These are phyloP conservation scores for Zeus faber DNA, from an alignment of 2,113 vertebrate genomes.

Conservation along the genomic window DNA sequence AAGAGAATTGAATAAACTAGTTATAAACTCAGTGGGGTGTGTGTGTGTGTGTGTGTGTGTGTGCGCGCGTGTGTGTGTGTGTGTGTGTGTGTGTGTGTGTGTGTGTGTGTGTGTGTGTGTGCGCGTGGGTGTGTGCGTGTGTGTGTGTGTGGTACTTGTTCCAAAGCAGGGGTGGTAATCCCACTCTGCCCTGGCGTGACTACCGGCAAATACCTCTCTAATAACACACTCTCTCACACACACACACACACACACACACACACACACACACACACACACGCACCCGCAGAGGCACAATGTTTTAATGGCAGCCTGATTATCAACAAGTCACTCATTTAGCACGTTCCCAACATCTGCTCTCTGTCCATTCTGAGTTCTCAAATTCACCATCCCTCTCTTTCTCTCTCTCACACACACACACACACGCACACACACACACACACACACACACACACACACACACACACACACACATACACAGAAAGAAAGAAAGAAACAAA, in stretches of 20 bases:
- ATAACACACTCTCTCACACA: conserved; percentile 15
- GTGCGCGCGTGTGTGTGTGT: background rate
- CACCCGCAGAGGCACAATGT: conserved; percentile 1
- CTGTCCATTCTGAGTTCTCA: conserved; percentile 10
- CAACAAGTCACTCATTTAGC: conserved; percentile 31
- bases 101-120: background rate
- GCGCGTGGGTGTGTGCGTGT: conserved; percentile 1
- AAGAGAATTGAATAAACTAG: too few relatives aligned
- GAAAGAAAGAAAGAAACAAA: background rate
- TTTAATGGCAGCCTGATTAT: conserved; percentile 37
- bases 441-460: conserved; percentile 7
- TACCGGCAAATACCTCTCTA: background rate
- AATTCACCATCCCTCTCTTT: background rate
- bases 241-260: conserved; percentile 22
- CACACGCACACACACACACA: too few relatives aligned
- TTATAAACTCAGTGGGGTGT: too few relatives aligned
- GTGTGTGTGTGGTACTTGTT: conserved; percentile 1
- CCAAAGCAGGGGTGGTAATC: background rate
- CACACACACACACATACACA: conserved; percentile 3
- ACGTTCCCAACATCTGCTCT: conserved; percentile 35
- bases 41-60: background rate
- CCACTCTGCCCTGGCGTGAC: background rate
- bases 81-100: conserved; percentile 9
- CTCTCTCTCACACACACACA: too few relatives aligned
- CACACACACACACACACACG: conserved; percentile 23